Conservation (phyloP, 37 sponge, comb jelly and placozoan species). For the Mnemiopsis leidyi region DNA sequence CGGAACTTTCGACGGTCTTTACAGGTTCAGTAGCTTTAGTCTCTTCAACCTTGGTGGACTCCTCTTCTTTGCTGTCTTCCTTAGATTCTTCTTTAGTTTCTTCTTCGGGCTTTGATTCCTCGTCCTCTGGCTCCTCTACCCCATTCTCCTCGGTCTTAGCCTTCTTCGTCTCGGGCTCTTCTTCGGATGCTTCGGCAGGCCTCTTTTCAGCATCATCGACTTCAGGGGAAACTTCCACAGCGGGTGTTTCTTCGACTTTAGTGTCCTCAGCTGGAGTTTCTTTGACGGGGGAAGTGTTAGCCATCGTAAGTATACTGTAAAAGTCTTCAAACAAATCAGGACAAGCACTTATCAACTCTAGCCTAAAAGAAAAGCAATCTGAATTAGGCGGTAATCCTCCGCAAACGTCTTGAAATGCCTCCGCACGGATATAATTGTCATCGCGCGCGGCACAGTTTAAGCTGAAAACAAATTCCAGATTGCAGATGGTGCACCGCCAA, state of each 20-base stretch:
- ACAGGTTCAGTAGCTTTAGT: neutral
- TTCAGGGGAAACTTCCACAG: neutral
- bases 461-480: too few species aligned
- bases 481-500: too few species aligned
- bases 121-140: neutral
- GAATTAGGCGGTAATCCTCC: conserved; percentile 1
- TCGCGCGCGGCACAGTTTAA: too few species aligned
- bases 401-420: conserved; percentile 1
- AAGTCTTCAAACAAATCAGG: neutral
- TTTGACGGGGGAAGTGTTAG: neutral
- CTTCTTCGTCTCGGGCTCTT: conserved; percentile 26
- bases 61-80: conserved; percentile 18
- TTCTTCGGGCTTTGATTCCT: neutral
- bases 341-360: neutral
- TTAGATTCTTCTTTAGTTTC: neutral
- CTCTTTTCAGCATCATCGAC: neutral
- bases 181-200: conserved; percentile 9
- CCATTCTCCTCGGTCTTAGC: conserved; percentile 20
- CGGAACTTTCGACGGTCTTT: conserved; percentile 2
- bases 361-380: neutral
- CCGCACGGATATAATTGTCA: too few species aligned
- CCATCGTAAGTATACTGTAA: neutral
- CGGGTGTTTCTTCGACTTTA: neutral
- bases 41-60: neutral
- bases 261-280: conserved; percentile 21